These are phyloP conservation scores for Orthosia cruda DNA, from an alignment of 2,888 invertebrate genomes.

Conservation along the genomic window DNA sequence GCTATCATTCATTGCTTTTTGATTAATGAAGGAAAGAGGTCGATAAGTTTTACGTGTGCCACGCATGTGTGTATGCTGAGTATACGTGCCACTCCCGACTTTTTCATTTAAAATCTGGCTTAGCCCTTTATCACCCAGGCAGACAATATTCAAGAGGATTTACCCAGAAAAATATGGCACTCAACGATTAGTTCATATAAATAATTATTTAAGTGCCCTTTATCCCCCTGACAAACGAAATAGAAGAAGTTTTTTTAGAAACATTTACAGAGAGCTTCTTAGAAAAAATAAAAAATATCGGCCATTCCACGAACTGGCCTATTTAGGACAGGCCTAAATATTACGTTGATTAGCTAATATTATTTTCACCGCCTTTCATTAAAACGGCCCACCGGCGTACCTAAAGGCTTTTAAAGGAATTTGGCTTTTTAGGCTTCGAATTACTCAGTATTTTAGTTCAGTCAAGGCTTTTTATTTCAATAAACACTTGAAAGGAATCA, in stretches of 20 bases:
- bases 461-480: constrained; percentile 24
- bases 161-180: not conserved
- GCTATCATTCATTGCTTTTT: not conserved
- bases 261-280: not conserved
- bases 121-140: too few relatives aligned
- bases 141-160: too few relatives aligned
- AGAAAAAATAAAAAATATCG: not conserved
- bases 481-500: constrained; percentile 16
- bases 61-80: not conserved
- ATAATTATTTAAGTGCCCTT: too few relatives aligned
- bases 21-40: not conserved
- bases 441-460: too few relatives aligned
- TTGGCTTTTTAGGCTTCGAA: constrained; percentile 18
- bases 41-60: too few relatives aligned
- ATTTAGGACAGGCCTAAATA: constrained; percentile 5
- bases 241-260: not conserved
- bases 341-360: constrained; percentile 7
- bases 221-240: not conserved
- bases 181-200: too few relatives aligned
- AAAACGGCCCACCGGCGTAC: constrained; percentile 9
- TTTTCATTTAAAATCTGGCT: not conserved
- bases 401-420: constrained; percentile 17
- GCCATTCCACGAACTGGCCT: too few relatives aligned
- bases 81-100: not conserved
- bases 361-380: constrained; percentile 24